Base-by-base conservation (phyloP, 2,888 invertebrate species). In the Pterobdella sp. region DNA sequence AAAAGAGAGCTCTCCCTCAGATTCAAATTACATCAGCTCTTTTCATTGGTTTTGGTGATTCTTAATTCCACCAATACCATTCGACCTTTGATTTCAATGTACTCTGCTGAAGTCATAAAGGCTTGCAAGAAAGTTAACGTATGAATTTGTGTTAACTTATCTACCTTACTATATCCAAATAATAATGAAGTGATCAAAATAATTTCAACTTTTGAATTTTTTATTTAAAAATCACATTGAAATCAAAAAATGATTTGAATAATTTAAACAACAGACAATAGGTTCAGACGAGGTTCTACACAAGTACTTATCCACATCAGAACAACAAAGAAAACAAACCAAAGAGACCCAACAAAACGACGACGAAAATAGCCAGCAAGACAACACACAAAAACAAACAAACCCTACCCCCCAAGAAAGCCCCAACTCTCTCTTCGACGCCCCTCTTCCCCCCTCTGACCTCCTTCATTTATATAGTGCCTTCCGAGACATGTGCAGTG, bases 401-500 rank as follows among this genome's bases (percentile, higher is more conserved):
- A 42, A 22, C 60, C 60, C n/a, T 26, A 14, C 60, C 4, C n/a
- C 26, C 60, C 7, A 22, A 56, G n/a, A 22, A 22, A 14, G 4
- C 60, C n/a, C n/a, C n/a, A n/a, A n/a, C n/a, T n/a, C n/a, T n/a
- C n/a, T n/a, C n/a, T n/a, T n/a, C n/a, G n/a, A n/a, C n/a, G n/a
- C n/a, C n/a, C n/a, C n/a, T n/a, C n/a, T n/a, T n/a, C 60, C 7
- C n/a, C 60, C 60, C 4, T 42, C 42, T 18, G 60, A 56, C n/a
- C 29, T 14, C 3, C 3, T 34, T 35, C 22, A 18, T 22, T 2
- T 68, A 7, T 68, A 37, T n/a, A 4, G 63, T 22, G n/a, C 52
- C 31, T 71, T 71, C 63, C 31, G 71, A 22, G 71, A 71, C 36
- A 4, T 71, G 2, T 71, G 71, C 34, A n/a, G 26, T 22, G 7